Evolutionary conservation across 2,888 invertebrate species (phyloP), one percentile per base, ranked within the genome.

Genomic region (Philaethria dido): DNA sequence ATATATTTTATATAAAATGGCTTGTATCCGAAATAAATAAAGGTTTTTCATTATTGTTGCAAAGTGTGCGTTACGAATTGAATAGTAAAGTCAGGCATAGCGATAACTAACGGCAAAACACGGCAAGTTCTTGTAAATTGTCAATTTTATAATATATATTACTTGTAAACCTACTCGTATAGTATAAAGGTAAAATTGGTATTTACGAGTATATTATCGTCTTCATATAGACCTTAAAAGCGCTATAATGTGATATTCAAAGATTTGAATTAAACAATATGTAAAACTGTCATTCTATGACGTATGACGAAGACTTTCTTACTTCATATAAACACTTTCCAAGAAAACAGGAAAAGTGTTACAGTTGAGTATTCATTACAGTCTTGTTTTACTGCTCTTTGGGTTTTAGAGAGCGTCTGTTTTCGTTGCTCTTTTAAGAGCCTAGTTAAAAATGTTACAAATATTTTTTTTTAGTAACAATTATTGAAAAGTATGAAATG

Each of bases 281-380:
- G 29, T 29, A 29, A 29, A 29, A 29, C 3, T 29, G 29, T 29
- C 29, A 4, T 29, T 29, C 29, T 4, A 29, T 29, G 29, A 29
- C 29, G 6, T 39, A 13, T 39, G 13, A 39, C 11, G 3, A 13
- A 39, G 33, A 33, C 33, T 29, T 44, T 44, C 3, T 16, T 54
- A n/a, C 1, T 18, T 36, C n/a, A 18, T 50, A 14, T 14, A 25
- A 25, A 50, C 3, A 50, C 25, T 9, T 9, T 20, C 9, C 22
- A 9, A 25, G 9, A n/a, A 14, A 47, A 54, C 14, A 55, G 8
- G 16, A 22, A 29, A 9, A 25, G 52, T 42, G 22, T 22, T 33
- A 14, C 18, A 42, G 16, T 54, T 67, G 73, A 75, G 75, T 76
- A 77, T 75, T 75, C 69, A 57, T 45, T 54, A 66, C 70, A 75